Base-by-base conservation (phyloP, 2,888 invertebrate species). In the Phortica magna region DNA sequence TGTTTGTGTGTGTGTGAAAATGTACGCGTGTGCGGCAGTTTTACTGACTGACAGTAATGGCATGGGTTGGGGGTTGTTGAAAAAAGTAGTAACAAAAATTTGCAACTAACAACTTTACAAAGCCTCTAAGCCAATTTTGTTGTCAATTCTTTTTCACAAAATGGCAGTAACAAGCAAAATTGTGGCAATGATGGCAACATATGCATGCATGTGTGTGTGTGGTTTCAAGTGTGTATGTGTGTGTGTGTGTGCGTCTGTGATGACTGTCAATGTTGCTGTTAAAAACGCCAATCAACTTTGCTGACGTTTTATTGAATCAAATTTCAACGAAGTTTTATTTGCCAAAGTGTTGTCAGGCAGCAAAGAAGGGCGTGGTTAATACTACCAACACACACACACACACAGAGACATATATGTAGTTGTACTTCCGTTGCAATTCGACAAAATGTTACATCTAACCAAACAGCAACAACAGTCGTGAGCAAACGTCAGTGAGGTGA, bases 231-330 rank as follows among this genome's bases (percentile, higher is more conserved):
- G 22, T n/a, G 10, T 43, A 1, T 68, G 68, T 43, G 3, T 68
- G 5, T 68, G 19, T 43, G 43, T 43, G 42, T 68, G 19, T 43
- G 17, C 17, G 9, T 42, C 7, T 68, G 43, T 48, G 22, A 48
- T 9, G 17, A n/a, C 68, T 68, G 68, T 9, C 68, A 68, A 68
- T 68, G 48, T 68, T 48, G 48, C 48, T 68, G 53, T 43, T 43
- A 43, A 64, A 73, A 73, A 73, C 73, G 73, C 73, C 73, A 73
- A 73, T 73, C 73, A 73, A 73, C 73, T 22, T 64, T 31, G 65
- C 31, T 64, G 73, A 64, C 73, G 31, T 61, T 64, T 61, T 73
- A 64, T 73, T 61, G 64, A 73, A 73, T 73, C 64, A 73, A 65
- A 64, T 73, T 73, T 43, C 73, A 73, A 61, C 57, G 73, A 73